Conservation (phyloP, 2,113 vertebrate species). For the Pao palembangensis region DNA sequence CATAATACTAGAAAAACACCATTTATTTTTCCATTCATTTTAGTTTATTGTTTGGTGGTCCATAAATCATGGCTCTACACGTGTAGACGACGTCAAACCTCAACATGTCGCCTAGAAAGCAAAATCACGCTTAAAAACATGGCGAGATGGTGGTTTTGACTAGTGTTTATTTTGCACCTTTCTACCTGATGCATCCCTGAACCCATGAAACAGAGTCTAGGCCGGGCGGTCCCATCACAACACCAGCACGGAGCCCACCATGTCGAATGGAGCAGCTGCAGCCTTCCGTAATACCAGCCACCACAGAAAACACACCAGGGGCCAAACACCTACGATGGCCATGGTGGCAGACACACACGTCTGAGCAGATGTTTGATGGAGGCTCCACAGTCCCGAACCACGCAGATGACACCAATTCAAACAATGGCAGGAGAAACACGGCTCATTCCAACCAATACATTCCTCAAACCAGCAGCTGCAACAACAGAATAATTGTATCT, state of each 20-base stretch:
- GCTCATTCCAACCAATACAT: no score
- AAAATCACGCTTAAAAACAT: constrained; percentile 8
- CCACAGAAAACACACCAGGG: not conserved
- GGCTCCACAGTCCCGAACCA: constrained; percentile 31
- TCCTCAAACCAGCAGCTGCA: not conserved
- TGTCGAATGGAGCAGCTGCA: constrained; percentile 13
- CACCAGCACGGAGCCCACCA: constrained; percentile 38
- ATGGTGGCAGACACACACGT: not conserved
- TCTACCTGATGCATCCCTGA: constrained; percentile 29
- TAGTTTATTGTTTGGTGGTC: constrained; percentile 6
- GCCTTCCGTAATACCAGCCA: constrained; percentile 18
- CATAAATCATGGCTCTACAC: constrained; percentile 28
- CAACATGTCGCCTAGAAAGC: not conserved
- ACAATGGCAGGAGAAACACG: constrained; percentile 60
- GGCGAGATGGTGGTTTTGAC: not conserved
- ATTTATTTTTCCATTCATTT: no score
- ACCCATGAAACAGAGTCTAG: constrained; percentile 48
- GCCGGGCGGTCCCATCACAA: constrained; percentile 39
- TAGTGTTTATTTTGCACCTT: not conserved
- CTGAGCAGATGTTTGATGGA: constrained; percentile 28
- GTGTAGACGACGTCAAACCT: constrained; percentile 13
- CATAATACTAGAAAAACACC: no score
- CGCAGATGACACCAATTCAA: constrained; percentile 63
- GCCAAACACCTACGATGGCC: not conserved
- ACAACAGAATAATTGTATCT: not conserved